Evolutionary conservation across 2,888 invertebrate species (phyloP).

Genomic region (Idaea dimidiata): DNA sequence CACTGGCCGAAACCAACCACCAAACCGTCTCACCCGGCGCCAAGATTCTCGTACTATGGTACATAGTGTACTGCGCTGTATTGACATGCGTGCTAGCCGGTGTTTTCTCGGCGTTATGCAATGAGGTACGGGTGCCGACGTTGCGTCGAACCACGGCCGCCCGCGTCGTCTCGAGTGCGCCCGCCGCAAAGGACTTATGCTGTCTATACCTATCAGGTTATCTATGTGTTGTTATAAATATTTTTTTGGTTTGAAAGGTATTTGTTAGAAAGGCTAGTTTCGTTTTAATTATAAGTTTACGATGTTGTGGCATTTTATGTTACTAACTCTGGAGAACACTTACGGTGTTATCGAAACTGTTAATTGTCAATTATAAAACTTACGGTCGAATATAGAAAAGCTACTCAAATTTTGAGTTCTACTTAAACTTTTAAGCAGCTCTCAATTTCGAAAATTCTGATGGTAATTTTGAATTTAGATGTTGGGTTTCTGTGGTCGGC

Average conservation of each 20-base stretch:
- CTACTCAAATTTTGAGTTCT: too few species aligned
- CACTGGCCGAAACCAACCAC: slow-evolving; percentile 10
- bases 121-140: slow-evolving; percentile 70
- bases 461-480: too few species aligned
- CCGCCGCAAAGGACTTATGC: slow-evolving; percentile 15
- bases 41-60: slow-evolving; percentile 23
- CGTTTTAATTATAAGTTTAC: too few species aligned
- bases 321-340: too few species aligned
- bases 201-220: slow-evolving; percentile 7
- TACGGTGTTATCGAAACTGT: too few species aligned
- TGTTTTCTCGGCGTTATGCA: slow-evolving; percentile 45
- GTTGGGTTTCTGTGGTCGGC: too few species aligned
- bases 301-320: too few species aligned
- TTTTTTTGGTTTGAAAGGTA: not conserved
- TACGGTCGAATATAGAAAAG: too few species aligned
- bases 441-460: too few species aligned
- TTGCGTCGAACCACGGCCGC: slow-evolving; percentile 60
- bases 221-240: not conserved
- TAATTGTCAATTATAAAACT: too few species aligned
- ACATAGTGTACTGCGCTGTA: slow-evolving; percentile 59
- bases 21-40: slow-evolving; percentile 4
- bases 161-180: slow-evolving; percentile 42
- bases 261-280: not conserved
- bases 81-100: slow-evolving; percentile 64
- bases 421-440: too few species aligned